Evolutionary conservation across 2,113 vertebrate genomes (phyloP).

Genomic region (Tachysurus fulvidraco): DNA sequence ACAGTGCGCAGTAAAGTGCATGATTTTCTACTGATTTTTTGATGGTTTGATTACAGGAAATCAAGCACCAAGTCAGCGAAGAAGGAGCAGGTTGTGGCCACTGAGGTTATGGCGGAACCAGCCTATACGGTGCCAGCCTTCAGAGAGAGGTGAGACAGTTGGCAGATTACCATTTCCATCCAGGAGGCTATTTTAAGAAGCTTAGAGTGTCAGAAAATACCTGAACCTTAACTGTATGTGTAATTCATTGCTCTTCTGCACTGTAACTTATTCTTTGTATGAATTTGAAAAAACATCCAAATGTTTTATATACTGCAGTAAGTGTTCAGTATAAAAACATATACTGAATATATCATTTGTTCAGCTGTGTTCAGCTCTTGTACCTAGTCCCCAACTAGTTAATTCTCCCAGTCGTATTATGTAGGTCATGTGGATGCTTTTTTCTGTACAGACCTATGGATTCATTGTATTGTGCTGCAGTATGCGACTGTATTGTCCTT

Average conservation of each 20-base stretch:
- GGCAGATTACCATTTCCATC: conserved; percentile 20
- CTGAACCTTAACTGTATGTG: conserved; percentile 29
- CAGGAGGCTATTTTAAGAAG: conserved; percentile 44
- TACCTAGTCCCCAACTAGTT: background rate
- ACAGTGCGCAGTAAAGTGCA: background rate
- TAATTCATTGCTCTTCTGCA: conserved; percentile 23
- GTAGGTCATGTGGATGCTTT: background rate
- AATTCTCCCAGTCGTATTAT: background rate
- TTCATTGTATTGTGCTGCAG: background rate
- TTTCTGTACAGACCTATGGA: background rate
- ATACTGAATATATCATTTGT: too few relatives aligned
- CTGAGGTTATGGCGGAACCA: conserved; percentile 71
- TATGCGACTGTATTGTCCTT: background rate
- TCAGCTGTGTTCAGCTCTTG: background rate
- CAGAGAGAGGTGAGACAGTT: conserved; percentile 72
- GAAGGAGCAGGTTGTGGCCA: conserved; percentile 67
- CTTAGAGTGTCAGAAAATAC: conserved; percentile 56
- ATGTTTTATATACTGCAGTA: background rate
- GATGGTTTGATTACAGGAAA: conserved; percentile 58
- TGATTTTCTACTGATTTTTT: conserved; percentile 7
- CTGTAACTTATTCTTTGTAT: background rate
- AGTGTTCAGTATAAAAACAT: background rate
- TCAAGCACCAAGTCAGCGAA: conserved; percentile 62
- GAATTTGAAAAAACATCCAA: background rate
- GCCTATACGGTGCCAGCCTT: conserved; percentile 73